Conservation (phyloP, 2,113 vertebrate genomes). For the Xenopus tropicalis region UCB_Xtro_10.0 CM004446.2:17246501-17247000, state of each 20-base stretch:
- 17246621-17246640: slow-evolving; percentile 76
- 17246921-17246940: too few relatives aligned
- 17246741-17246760: slow-evolving; percentile 98
- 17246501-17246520: too few relatives aligned
- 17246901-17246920: too few relatives aligned
- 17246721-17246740: slow-evolving; percentile 92
- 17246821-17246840: slow-evolving; percentile 5
- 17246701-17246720: slow-evolving; percentile 95
- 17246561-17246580: slow-evolving; percentile 79
- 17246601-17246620: slow-evolving; percentile 80
- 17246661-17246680: slow-evolving; percentile 69
- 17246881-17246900: slow-evolving; percentile 5
- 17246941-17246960: too few relatives aligned
- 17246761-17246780: slow-evolving; percentile 96
- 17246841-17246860: slow-evolving; percentile 28
- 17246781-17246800: slow-evolving; percentile 82
- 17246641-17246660: slow-evolving; percentile 71
- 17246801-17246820: slow-evolving; percentile 33
- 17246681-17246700: slow-evolving; percentile 72
- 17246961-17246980: too few relatives aligned
- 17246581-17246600: slow-evolving; percentile 81
- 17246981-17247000: too few relatives aligned
- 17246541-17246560: too few relatives aligned
- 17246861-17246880: slow-evolving; percentile 40
- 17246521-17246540: too few relatives aligned